Conservation (phyloP, 2,113 vertebrate genomes). For the Alouatta palliata region DNA sequence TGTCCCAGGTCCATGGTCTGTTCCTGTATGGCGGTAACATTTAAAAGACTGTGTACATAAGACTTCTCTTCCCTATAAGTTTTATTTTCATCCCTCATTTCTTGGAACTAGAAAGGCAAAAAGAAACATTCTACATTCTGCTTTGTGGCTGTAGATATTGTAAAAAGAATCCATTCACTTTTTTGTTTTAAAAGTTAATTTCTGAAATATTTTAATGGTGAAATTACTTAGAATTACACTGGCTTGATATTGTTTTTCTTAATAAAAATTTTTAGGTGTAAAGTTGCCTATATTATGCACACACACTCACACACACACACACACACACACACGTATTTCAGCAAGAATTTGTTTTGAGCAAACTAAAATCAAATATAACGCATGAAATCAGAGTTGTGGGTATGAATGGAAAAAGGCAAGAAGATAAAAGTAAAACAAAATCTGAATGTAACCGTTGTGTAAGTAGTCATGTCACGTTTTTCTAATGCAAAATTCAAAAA, state of each 20-base stretch:
- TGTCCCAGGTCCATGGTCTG: neutral
- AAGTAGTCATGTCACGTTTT: slow-evolving; percentile 76
- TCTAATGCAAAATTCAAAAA: neutral
- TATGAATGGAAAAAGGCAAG: slow-evolving; percentile 91
- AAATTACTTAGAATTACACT: neutral
- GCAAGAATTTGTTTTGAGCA: slow-evolving; percentile 88
- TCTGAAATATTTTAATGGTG: neutral
- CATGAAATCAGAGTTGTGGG: slow-evolving; percentile 91
- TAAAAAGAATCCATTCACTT: neutral
- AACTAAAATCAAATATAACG: slow-evolving; percentile 91
- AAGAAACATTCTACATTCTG: neutral
- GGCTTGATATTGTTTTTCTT: neutral
- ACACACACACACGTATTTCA: slow-evolving; percentile 57
- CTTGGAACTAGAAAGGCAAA: neutral
- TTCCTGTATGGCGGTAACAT: fast-evolving
- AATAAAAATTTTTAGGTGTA: neutral
- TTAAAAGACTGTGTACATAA: neutral
- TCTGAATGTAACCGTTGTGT: slow-evolving; percentile 91
- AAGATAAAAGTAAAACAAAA: slow-evolving; percentile 92
- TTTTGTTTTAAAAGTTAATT: neutral
- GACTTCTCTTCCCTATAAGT: neutral
- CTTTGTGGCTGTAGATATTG: neutral
- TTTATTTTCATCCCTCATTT: neutral
- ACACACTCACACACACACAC: too few species aligned
- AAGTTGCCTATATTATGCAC: too few species aligned